Conservation (phyloP, 2,888 invertebrate genomes). For the Acrobasis suavella region DNA sequence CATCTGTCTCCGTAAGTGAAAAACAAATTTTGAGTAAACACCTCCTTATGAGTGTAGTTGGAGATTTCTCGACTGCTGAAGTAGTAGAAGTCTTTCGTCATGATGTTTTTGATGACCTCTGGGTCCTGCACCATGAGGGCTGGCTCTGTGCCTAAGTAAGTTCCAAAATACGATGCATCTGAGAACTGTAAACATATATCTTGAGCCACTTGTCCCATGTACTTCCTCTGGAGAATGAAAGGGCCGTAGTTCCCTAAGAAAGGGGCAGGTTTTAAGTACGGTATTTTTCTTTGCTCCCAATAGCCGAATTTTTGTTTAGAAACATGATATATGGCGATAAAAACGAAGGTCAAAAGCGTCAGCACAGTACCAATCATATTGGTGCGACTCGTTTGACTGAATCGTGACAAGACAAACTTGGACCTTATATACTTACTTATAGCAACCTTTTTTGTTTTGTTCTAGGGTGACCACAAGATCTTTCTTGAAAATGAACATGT, state of each 20-base stretch:
- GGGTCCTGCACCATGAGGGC: slow-evolving; percentile 4
- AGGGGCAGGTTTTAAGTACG: slow-evolving; percentile 40
- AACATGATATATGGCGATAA: neutral
- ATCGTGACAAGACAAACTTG: too few relatives aligned
- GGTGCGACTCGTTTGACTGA: too few relatives aligned
- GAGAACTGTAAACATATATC: slow-evolving; percentile 46
- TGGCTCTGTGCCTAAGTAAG: slow-evolving; percentile 1
- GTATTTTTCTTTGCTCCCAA: slow-evolving; percentile 50
- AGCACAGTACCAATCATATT: neutral
- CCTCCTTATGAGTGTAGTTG: slow-evolving; percentile 48
- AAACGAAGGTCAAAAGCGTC: neutral
- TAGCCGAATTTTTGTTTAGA: slow-evolving; percentile 33
- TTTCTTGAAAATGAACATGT: too few relatives aligned
- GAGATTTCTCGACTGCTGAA: slow-evolving; percentile 58
- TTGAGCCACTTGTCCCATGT: slow-evolving; percentile 34
- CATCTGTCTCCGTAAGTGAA: slow-evolving; percentile 56
- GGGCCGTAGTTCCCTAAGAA: slow-evolving; percentile 53
- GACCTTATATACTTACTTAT: too few relatives aligned
- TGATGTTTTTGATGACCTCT: slow-evolving; percentile 48
- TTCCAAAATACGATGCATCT: slow-evolving; percentile 36
- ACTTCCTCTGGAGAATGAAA: slow-evolving; percentile 43
- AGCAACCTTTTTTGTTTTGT: too few relatives aligned
- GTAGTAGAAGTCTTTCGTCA: slow-evolving; percentile 61
- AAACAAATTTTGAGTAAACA: slow-evolving; percentile 50
- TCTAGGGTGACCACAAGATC: too few relatives aligned